Percentiles rank a stretch among this genome's conserved stretches.
phyloP scores from a whole-genome alignment of 2,888 invertebrate genomes.

The Aporophyla lueneburgensis region DNA sequence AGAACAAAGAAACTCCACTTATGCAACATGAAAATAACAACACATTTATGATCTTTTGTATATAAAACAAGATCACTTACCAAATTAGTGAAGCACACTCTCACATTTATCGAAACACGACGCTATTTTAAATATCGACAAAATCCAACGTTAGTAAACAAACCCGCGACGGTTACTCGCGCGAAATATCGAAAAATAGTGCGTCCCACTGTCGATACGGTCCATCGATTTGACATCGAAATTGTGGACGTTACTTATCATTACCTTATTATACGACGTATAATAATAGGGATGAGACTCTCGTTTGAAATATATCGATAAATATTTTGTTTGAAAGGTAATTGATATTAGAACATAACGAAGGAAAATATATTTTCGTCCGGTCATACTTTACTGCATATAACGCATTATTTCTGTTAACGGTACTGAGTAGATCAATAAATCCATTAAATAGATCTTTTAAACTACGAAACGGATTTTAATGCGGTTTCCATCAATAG shows the following conservation, averaged over 20 bases:
- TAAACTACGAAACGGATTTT: too few species aligned
- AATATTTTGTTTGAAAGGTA: not conserved
- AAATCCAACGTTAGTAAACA: not conserved
- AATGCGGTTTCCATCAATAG: too few species aligned
- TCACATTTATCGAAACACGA: constrained; percentile 1
- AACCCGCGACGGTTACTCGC: constrained; percentile 30
- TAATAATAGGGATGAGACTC: constrained; percentile 43
- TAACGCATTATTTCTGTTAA: too few species aligned
- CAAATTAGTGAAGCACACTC: constrained; percentile 21
- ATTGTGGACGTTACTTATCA: constrained; percentile 62
- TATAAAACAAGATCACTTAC: constrained; percentile 35
- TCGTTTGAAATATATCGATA: constrained; percentile 15
- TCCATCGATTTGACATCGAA: constrained; percentile 62
- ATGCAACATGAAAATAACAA: not conserved
- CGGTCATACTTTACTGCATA: not conserved
- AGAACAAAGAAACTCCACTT: not conserved
- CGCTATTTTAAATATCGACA: constrained; percentile 5
- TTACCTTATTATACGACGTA: constrained; percentile 48
- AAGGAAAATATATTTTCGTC: not conserved
- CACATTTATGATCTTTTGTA: not conserved
- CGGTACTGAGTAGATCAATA: not conserved
- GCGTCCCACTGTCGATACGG: constrained; percentile 61
- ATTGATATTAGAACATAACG: too few species aligned
- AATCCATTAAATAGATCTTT: not conserved
- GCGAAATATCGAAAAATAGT: constrained; percentile 61